A percentile compares a stretch with the other conserved stretches of the same genome.
Conservation (phyloP, 1,140 invertebrate species). For the Ladona fulva region DNA sequence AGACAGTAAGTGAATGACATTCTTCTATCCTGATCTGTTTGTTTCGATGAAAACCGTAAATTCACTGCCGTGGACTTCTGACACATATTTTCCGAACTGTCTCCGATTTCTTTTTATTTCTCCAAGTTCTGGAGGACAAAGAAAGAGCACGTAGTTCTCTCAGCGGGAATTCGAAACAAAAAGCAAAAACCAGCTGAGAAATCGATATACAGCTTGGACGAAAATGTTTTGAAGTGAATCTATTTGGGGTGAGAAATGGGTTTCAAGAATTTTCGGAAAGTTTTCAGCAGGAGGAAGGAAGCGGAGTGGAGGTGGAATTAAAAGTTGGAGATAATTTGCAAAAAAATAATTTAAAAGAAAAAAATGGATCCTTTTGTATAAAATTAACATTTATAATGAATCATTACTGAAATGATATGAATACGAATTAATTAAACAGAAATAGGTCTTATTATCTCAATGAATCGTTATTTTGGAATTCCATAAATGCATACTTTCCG, state of each 20-base stretch:
- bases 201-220: neutral
- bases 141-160: neutral
- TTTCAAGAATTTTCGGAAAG: neutral
- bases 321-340: no score
- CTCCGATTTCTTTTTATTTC: neutral
- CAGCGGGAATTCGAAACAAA: neutral
- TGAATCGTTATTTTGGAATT: no score
- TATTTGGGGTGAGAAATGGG: neutral
- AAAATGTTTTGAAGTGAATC: neutral
- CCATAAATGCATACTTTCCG: no score
- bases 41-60: slow-evolving; percentile 9
- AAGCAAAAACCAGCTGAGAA: neutral
- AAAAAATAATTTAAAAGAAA: no score
- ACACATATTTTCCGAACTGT: slow-evolving; percentile 4
- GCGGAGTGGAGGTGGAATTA: no score
- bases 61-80: neutral
- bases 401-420: no score
- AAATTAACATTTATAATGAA: no score
- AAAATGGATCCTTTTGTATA: no score
- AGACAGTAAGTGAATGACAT: neutral
- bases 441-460: no score
- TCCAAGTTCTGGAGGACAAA: neutral
- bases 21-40: neutral
- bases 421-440: no score
- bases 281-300: neutral